Evolutionary conservation across 2,113 vertebrate species (phyloP).

Genomic region (Canis aureus): DNA sequence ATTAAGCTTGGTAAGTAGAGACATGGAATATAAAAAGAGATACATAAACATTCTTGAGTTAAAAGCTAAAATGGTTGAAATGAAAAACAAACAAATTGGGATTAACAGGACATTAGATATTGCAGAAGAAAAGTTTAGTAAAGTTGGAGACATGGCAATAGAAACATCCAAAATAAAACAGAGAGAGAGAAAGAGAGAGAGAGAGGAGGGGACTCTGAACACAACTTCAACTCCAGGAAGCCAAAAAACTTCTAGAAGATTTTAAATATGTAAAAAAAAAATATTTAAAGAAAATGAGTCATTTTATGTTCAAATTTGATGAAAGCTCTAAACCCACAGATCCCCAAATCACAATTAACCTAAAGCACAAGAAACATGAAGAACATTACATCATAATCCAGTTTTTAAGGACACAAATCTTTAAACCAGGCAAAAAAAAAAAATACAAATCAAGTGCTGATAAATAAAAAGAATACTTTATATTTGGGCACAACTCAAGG

Average conservation of each 20-base stretch:
- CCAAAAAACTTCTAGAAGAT: background rate
- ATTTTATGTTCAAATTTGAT: background rate
- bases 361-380: background rate
- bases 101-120: background rate
- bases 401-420: background rate
- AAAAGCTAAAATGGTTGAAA: background rate
- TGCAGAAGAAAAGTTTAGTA: background rate
- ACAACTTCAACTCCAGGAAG: background rate
- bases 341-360: background rate
- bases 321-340: background rate
- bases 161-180: background rate
- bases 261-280: background rate
- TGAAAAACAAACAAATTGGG: background rate
- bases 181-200: rapidly evolving
- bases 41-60: background rate
- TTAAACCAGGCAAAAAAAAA: background rate
- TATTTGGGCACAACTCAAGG: background rate
- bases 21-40: background rate
- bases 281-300: background rate
- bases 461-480: background rate
- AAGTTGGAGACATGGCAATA: background rate
- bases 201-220: background rate
- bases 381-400: background rate
- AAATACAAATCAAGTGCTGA: background rate
- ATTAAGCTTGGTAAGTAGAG: background rate